Evolutionary conservation across 2,113 vertebrate genomes (phyloP).

Genomic region (Cavia aperea): DNA sequence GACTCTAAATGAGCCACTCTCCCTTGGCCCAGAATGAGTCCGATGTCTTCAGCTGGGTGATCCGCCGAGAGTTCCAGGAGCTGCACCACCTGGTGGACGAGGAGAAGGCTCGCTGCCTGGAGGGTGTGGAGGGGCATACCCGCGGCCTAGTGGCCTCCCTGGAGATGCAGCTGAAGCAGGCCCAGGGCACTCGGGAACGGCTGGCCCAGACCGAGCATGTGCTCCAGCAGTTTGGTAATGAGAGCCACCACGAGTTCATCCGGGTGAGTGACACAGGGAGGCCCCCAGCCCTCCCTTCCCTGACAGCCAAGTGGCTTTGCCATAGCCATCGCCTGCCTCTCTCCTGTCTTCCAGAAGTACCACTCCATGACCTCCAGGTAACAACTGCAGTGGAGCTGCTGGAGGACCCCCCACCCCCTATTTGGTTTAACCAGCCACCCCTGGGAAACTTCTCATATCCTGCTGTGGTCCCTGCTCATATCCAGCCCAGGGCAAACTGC

Average conservation of each 20-base stretch:
- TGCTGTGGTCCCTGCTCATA: not conserved
- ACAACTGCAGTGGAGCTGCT: not conserved
- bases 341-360: slow-evolving; percentile 80
- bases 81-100: slow-evolving; percentile 81
- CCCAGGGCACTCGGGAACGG: slow-evolving; percentile 68
- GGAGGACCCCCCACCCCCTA: not conserved
- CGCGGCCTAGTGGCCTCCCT: slow-evolving; percentile 78
- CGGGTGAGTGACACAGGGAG: slow-evolving; percentile 61
- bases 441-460: not conserved
- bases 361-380: slow-evolving; percentile 80
- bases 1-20: not conserved
- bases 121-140: slow-evolving; percentile 75
- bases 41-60: slow-evolving; percentile 85
- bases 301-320: accelerated
- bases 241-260: slow-evolving; percentile 80
- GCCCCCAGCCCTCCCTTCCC: not conserved
- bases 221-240: slow-evolving; percentile 76
- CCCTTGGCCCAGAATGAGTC: slow-evolving; percentile 78
- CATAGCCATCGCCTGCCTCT: not conserved
- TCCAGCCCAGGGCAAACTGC: not conserved
- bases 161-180: slow-evolving; percentile 80
- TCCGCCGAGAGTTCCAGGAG: slow-evolving; percentile 84
- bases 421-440: not conserved
- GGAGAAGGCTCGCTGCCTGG: slow-evolving; percentile 82
- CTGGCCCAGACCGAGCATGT: slow-evolving; percentile 74